These are phyloP conservation scores for Pseudoips prasinana DNA, from an alignment of 2,888 invertebrate genomes.

Conservation along the genomic window DNA sequence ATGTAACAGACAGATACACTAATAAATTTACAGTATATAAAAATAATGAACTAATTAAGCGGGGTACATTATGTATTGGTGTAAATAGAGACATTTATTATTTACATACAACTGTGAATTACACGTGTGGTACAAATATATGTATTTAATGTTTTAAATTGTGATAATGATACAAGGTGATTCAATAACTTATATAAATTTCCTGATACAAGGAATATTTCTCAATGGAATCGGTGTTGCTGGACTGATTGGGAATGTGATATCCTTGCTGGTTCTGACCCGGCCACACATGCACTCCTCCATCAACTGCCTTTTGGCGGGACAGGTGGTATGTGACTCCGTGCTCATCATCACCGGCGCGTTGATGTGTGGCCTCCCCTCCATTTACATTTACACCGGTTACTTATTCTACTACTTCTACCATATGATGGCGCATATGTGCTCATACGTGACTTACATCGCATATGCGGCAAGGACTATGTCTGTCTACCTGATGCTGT, in stretches of 20 bases:
- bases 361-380: slow-evolving; percentile 91
- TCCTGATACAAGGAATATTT: slow-evolving; percentile 90
- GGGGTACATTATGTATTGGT: too few relatives aligned
- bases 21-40: too few relatives aligned
- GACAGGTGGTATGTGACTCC: slow-evolving; percentile 95
- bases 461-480: slow-evolving; percentile 94
- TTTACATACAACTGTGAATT: too few relatives aligned
- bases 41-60: too few relatives aligned
- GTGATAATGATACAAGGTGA: too few relatives aligned
- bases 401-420: slow-evolving; percentile 88
- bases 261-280: slow-evolving; percentile 94
- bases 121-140: too few relatives aligned
- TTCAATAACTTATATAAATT: too few relatives aligned
- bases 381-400: slow-evolving; percentile 91
- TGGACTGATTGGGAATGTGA: slow-evolving; percentile 93
- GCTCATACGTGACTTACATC: slow-evolving; percentile 89
- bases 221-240: slow-evolving; percentile 90
- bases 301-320: slow-evolving; percentile 95
- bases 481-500: slow-evolving; percentile 93
- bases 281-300: slow-evolving; percentile 98
- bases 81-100: too few relatives aligned
- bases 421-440: slow-evolving; percentile 89
- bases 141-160: too few relatives aligned
- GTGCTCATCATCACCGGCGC: slow-evolving; percentile 92
- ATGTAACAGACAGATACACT: too few relatives aligned